Base-by-base conservation (phyloP, 2,888 invertebrate genomes). In the Pheosia tremula region DNA sequence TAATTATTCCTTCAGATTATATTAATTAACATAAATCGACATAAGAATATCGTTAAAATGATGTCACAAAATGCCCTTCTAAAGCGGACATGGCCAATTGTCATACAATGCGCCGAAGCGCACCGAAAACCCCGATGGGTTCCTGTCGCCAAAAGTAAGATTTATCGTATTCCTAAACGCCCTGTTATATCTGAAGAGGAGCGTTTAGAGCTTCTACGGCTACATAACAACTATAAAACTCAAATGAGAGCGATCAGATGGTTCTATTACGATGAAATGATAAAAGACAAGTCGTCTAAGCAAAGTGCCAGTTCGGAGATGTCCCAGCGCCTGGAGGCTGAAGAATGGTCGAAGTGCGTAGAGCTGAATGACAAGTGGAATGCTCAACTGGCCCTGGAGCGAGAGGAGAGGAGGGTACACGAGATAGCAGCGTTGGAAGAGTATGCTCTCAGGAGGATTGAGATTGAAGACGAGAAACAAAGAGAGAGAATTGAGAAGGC, bases 121-220 rank as follows among this genome's bases (percentile, higher is more conserved):
- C 92, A 92, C 63, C 94, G 97, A 72, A 98, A 98, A 86, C 98
- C 98, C 0, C 91, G 96, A 67, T 97, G 97, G 97, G 62, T 97
- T 56, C 97, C 97, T 3, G 95, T 95, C 11, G 98, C 98, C 0
- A 97, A 97, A 90, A 96, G 95, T 72, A 98, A 98, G 93, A 71
- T 96, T 57, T 98, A 95, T 86, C 95, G 95, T 69, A 94, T 98
- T 64, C 96, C 97, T 0, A 90, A 92, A 73, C 94, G 95, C 54
- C 95, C 95, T 36, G 86, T 84, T 64, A 82, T 96, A 57, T 91
- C 96, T 0, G 84, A 86, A 63, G 97, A 96, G 50, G 97, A 98
- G 78, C 74, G 78, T 0, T 69, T 90, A 3, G 97, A 98, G 87
- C 81, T 97, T 1, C 80, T 90, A 73, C 94, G 97, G 57, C 91